A percentile compares a stretch with the other conserved stretches of the same genome.
These are phyloP conservation scores for Lampropteryx suffumata DNA, from an alignment of 2,888 invertebrate genomes.

Conservation along the genomic window DNA sequence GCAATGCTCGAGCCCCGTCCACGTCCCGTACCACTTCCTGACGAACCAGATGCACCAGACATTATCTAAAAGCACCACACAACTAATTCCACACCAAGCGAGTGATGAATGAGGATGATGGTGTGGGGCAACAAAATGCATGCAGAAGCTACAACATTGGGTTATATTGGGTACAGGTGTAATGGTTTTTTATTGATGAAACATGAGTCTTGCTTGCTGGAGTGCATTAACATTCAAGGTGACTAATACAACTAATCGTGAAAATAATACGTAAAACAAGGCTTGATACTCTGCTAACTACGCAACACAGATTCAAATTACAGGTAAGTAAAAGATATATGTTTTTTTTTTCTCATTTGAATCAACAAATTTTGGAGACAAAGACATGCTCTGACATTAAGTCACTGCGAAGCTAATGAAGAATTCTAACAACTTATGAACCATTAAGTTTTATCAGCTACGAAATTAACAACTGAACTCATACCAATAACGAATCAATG, in stretches of 20 bases:
- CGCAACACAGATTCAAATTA: constrained; percentile 18
- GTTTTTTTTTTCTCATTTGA: constrained; percentile 45
- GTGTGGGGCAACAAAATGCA: constrained; percentile 14
- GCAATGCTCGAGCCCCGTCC: constrained; percentile 82
- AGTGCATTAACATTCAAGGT: constrained; percentile 18
- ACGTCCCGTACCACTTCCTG: constrained; percentile 83
- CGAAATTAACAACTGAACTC: constrained; percentile 35
- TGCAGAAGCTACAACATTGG: constrained; percentile 14
- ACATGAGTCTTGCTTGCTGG: not conserved
- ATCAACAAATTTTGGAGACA: constrained; percentile 56
- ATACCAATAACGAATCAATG: constrained; percentile 41
- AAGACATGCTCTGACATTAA: constrained; percentile 51
- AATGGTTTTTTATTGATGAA: constrained; percentile 9
- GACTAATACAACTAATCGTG: not conserved
- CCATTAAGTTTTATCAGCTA: constrained; percentile 34
- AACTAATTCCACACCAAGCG: constrained; percentile 64
- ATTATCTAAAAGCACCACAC: constrained; percentile 79
- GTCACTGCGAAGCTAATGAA: constrained; percentile 26
- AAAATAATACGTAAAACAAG: constrained; percentile 16
- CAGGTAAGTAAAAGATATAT: constrained; percentile 36
- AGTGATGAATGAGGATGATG: constrained; percentile 6
- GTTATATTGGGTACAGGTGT: not conserved
- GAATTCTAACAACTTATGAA: constrained; percentile 36
- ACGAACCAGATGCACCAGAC: constrained; percentile 85
- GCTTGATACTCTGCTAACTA: constrained; percentile 31